A percentile compares a stretch with the other conserved stretches of the same genome.
Evolutionary conservation across 2,797 vertebrate species (phyloP).

Genomic region (Liasis olivaceus): DNA sequence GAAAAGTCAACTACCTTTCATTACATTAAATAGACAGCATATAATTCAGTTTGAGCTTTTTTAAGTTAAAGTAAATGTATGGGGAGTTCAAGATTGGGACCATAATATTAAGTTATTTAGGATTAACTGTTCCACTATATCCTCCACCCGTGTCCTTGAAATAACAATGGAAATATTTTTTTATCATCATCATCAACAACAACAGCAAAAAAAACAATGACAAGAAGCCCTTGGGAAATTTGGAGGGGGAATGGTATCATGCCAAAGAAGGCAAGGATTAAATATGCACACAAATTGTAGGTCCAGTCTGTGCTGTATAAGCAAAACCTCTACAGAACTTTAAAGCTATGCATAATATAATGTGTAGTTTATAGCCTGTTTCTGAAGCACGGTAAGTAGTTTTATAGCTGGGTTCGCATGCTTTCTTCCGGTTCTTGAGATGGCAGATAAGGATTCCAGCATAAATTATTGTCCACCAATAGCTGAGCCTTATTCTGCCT

Average conservation of each 20-base stretch:
- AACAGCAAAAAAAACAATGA: not conserved
- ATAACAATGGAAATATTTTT: not conserved
- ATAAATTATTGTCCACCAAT: not conserved
- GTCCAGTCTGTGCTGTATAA: not conserved
- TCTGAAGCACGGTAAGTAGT: not conserved
- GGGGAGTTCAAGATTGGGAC: not conserved
- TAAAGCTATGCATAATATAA: not conserved
- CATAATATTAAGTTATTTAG: not conserved
- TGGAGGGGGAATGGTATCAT: not conserved
- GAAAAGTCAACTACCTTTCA: not conserved
- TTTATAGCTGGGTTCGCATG: not conserved
- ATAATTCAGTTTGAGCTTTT: not conserved
- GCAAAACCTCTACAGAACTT: not conserved
- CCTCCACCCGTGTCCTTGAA: not conserved
- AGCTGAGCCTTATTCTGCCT: not conserved
- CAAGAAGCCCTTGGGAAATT: not conserved
- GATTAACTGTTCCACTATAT: not conserved
- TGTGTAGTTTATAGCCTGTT: not conserved
- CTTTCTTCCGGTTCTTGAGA: not conserved
- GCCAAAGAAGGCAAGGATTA: not conserved
- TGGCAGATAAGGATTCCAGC: not conserved
- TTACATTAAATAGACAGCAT: not conserved
- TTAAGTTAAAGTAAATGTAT: not conserved
- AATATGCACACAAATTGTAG: not conserved
- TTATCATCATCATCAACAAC: not conserved